Percentiles rank a stretch among this genome's conserved stretches.
phyloP scores from a whole-genome alignment of 2,888 invertebrate species.

The Dysmachus trigonus region DNA sequence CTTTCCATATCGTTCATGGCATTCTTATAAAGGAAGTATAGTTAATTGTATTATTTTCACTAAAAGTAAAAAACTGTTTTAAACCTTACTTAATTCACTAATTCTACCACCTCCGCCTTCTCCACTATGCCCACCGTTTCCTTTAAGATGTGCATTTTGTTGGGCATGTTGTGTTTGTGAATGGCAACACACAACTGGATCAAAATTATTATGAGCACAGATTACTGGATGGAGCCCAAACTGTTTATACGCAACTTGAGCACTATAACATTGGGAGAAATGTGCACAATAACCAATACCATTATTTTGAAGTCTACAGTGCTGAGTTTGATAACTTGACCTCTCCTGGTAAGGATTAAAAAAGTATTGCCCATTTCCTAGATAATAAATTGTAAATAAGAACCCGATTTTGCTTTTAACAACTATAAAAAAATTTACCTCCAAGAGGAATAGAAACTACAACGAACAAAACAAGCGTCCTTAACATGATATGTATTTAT shows the following conservation, averaged over 20 bases:
- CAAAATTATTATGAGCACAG: neutral
- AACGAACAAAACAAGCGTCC: neutral
- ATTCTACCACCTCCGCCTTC: neutral
- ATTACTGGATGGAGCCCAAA: slow-evolving; percentile 21
- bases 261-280: neutral
- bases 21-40: neutral
- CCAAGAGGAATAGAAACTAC: neutral
- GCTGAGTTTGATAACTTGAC: neutral
- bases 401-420: neutral
- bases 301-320: neutral
- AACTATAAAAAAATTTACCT: neutral
- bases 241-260: neutral
- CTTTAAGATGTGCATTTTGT: neutral
- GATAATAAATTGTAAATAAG: neutral
- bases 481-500: neutral
- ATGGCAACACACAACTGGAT: slow-evolving; percentile 43
- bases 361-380: neutral
- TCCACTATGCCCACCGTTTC: neutral
- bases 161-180: neutral
- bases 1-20: neutral
- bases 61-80: neutral
- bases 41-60: neutral
- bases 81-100: neutral
- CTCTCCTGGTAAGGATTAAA: neutral
- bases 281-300: neutral